Evolutionary conservation across 2,888 invertebrate species (phyloP).

Genomic region (Xanthostigma xanthostigma): DNA sequence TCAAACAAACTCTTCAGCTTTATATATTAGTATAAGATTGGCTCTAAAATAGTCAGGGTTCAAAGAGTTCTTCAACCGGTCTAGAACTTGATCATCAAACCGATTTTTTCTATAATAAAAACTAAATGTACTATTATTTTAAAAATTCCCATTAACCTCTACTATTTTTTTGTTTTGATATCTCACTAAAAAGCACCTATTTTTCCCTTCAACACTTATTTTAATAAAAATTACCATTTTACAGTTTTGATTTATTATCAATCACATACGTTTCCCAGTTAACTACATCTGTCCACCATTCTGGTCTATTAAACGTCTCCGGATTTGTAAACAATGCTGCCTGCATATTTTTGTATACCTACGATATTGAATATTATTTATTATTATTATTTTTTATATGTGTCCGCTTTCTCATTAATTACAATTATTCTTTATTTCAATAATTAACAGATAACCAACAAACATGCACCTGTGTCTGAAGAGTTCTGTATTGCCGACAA

Average conservation of each 20-base stretch:
- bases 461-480: too few relatives aligned
- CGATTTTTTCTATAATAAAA: too few relatives aligned
- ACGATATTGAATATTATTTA: conserved; percentile 14
- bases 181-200: background rate
- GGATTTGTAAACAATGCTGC: conserved; percentile 45
- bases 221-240: conserved; percentile 9
- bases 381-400: too few relatives aligned
- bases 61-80: too few relatives aligned
- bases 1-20: too few relatives aligned
- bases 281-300: conserved; percentile 67
- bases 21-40: too few relatives aligned
- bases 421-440: too few relatives aligned
- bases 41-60: too few relatives aligned
- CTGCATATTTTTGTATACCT: conserved; percentile 64
- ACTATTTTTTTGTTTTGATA: conserved; percentile 2
- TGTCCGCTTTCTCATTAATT: too few relatives aligned
- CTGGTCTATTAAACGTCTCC: conserved; percentile 46
- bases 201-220: background rate
- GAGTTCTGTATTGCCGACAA: too few relatives aligned
- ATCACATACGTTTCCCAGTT: conserved; percentile 31
- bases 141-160: background rate
- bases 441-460: too few relatives aligned
- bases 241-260: conserved; percentile 28
- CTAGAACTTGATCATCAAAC: too few relatives aligned
- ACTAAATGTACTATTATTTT: background rate